A percentile compares a stretch with the other conserved stretches of the same genome.
Evolutionary conservation across 2,797 vertebrate species (phyloP).

Genomic region (Spinus pinus): DNA sequence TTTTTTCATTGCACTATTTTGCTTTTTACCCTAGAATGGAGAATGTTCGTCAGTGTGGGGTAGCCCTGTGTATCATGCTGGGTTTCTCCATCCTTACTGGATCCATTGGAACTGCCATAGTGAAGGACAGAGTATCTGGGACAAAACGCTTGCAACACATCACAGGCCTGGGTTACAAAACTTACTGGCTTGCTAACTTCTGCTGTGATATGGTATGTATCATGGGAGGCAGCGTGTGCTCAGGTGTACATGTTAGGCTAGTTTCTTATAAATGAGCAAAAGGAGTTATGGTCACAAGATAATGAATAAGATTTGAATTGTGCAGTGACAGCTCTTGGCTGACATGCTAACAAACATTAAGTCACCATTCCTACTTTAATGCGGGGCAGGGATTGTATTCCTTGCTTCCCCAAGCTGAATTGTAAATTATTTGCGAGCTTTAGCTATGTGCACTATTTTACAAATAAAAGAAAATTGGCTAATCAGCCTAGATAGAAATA

Average conservation of each 20-base stretch:
- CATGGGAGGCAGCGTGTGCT: background rate
- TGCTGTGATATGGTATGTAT: slow-evolving; percentile 74
- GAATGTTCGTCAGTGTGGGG: slow-evolving; percentile 75
- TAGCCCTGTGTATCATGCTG: slow-evolving; percentile 74
- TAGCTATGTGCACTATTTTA: background rate
- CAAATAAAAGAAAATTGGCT: background rate
- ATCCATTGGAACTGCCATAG: slow-evolving; percentile 57
- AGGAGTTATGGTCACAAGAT: background rate
- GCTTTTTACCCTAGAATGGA: slow-evolving; percentile 65
- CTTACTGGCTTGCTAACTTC: slow-evolving; percentile 75
- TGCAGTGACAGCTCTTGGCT: background rate
- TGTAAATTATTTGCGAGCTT: background rate
- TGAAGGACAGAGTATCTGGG: slow-evolving; percentile 69
- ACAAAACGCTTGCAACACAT: slow-evolving; percentile 73
- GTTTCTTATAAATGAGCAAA: background rate
- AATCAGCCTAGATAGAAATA: background rate
- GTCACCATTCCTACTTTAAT: background rate
- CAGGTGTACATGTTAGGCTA: background rate
- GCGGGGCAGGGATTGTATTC: background rate
- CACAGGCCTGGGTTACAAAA: slow-evolving; percentile 69
- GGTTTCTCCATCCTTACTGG: slow-evolving; percentile 73
- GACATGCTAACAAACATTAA: background rate
- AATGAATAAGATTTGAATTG: background rate
- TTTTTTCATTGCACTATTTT: background rate
- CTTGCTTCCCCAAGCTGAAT: background rate